Evolutionary conservation across 2,888 invertebrate genomes (phyloP).

Genomic region (Pantelozetes paolii): DNA sequence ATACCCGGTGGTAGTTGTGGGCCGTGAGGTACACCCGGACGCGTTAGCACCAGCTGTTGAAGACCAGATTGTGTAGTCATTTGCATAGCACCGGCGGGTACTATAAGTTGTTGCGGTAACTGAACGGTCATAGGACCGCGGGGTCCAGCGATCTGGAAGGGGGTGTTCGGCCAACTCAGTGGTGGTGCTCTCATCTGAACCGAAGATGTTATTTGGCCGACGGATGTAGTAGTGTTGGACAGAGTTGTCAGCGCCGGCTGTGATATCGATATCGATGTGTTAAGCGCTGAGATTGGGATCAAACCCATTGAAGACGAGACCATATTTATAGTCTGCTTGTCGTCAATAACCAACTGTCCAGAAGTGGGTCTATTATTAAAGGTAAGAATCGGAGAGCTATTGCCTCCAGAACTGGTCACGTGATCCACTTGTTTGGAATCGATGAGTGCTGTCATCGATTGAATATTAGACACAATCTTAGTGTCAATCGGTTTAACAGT

Average conservation of each 20-base stretch:
- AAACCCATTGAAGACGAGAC: constrained; percentile 36
- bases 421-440: constrained; percentile 35
- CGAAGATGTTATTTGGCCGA: constrained; percentile 8
- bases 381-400: neutral
- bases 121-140: constrained; percentile 29
- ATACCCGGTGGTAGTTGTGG: neutral
- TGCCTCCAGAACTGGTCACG: constrained; percentile 36
- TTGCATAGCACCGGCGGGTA: constrained; percentile 22
- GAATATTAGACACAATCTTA: constrained; percentile 6
- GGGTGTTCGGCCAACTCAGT: neutral
- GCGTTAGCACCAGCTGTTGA: constrained; percentile 35
- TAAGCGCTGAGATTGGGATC: constrained; percentile 27
- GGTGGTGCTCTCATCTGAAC: constrained; percentile 7
- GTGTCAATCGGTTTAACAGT: neutral
- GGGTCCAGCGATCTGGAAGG: constrained; percentile 30
- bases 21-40: neutral
- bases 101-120: constrained; percentile 42
- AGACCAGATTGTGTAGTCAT: neutral
- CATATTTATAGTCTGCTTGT: constrained; percentile 32
- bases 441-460: neutral
- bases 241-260: neutral
- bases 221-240: constrained; percentile 6
- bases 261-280: constrained; percentile 17
- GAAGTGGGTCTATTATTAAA: neutral
- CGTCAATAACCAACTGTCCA: constrained; percentile 7